A percentile compares a stretch with the other conserved stretches of the same genome.
Conservation (phyloP, 1,140 invertebrate species). For the Rhopalosiphum padi region DNA sequence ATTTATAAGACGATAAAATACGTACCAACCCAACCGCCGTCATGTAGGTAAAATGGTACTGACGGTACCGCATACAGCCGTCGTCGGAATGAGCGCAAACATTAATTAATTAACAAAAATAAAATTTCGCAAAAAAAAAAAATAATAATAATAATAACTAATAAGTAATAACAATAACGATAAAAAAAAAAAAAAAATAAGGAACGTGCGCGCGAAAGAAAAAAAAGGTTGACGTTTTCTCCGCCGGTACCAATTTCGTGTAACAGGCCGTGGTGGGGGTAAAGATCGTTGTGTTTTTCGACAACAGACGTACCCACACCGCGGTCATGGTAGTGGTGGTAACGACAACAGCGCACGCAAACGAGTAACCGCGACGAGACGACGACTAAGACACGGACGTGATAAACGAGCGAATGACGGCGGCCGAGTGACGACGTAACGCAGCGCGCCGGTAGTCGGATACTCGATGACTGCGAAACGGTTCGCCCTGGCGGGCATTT, state of each 20-base stretch:
- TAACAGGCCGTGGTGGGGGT: not conserved
- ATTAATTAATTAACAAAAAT: not conserved
- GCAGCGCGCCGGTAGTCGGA: not conserved
- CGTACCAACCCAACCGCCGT: not conserved
- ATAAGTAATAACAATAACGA: not conserved
- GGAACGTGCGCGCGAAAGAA: not conserved
- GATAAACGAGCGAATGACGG: not conserved
- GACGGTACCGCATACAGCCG: not conserved
- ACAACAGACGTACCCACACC: not conserved
- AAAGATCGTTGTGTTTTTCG: not conserved
- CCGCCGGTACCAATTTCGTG: not conserved
- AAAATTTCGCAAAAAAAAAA: not conserved
- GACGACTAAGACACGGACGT: not conserved
- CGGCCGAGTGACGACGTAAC: not conserved
- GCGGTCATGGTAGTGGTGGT: not conserved
- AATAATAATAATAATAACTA: too few species aligned
- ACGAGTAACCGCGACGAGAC: not conserved
- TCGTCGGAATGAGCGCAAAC: not conserved
- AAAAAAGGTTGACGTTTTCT: constrained; percentile 5
- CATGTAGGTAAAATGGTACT: not conserved
- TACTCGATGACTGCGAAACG: constrained; percentile 24
- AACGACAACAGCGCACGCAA: not conserved
- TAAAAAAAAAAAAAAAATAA: not conserved
- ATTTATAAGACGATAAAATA: constrained; percentile 1
- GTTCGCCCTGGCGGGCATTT: constrained; percentile 32